Percentiles rank a stretch among this genome's conserved stretches.
phyloP scores from a whole-genome alignment of 2,888 invertebrate species.

The Chironomus tentans region DNA sequence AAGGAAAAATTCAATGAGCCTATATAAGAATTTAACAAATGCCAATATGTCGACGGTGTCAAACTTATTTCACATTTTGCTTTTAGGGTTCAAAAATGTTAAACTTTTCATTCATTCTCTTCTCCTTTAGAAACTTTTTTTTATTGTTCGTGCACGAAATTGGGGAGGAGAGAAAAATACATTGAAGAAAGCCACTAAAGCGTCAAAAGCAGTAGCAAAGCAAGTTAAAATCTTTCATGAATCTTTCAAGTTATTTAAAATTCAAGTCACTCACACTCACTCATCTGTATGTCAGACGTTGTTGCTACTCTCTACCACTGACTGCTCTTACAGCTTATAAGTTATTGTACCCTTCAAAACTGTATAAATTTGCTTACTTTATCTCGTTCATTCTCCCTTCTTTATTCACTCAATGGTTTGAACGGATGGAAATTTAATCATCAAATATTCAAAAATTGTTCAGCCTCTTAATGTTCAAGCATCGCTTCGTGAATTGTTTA shows the following conservation, averaged over 20 bases:
- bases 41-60: too few relatives aligned
- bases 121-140: too few relatives aligned
- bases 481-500: not conserved
- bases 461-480: not conserved
- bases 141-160: not conserved
- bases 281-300: not conserved
- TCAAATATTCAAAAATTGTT: conserved; percentile 13
- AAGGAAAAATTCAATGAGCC: too few relatives aligned
- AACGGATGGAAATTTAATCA: conserved; percentile 3
- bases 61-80: too few relatives aligned
- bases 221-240: not conserved
- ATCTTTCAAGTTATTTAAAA: not conserved
- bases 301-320: not conserved
- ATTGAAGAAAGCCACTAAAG: too few relatives aligned
- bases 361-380: too few relatives aligned
- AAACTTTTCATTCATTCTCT: too few relatives aligned
- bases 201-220: not conserved
- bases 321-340: not conserved
- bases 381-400: too few relatives aligned
- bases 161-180: not conserved
- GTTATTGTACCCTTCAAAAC: not conserved
- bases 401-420: not conserved
- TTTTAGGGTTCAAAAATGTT: too few relatives aligned
- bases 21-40: too few relatives aligned
- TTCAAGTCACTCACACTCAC: not conserved